Percentiles rank a stretch among this genome's conserved stretches.
Evolutionary conservation across 1,140 invertebrate species (phyloP).

Genomic region (Leptinotarsa lineolata): DNA sequence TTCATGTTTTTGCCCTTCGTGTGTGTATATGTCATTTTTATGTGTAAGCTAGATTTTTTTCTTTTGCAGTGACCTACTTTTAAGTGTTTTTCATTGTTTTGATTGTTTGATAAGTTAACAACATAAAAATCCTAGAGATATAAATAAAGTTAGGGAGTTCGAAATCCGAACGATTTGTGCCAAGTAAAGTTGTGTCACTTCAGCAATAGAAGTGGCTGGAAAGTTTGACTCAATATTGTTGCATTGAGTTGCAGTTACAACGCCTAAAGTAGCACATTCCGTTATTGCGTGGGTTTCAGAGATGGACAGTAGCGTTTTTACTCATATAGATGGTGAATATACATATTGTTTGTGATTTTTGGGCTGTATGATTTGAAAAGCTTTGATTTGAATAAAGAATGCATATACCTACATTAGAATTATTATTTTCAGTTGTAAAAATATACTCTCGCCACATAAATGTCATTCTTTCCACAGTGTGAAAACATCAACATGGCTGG

Average conservation of each 20-base stretch:
- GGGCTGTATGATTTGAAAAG: constrained; percentile 29
- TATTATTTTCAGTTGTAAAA: neutral
- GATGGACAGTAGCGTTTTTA: constrained; percentile 33
- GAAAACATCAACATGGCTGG: neutral
- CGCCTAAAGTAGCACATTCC: constrained; percentile 25
- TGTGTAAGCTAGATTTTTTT: neutral
- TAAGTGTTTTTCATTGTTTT: neutral
- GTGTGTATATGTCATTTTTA: constrained; percentile 23
- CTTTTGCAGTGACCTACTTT: neutral
- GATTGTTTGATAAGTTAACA: neutral
- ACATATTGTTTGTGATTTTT: constrained; percentile 34
- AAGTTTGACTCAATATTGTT: neutral
- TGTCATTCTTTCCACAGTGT: too few species aligned
- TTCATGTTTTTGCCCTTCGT: constrained; percentile 10
- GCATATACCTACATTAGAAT: neutral
- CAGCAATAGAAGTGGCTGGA: neutral
- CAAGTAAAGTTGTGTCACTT: constrained; percentile 18
- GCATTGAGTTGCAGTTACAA: neutral
- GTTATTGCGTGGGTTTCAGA: constrained; percentile 30
- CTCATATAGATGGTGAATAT: constrained; percentile 18
- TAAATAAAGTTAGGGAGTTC: neutral
- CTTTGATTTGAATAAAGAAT: neutral
- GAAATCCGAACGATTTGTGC: constrained; percentile 32
- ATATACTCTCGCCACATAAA: too few species aligned
- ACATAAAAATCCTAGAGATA: constrained; percentile 7